Evolutionary conservation across 2,888 invertebrate species (phyloP).

Genomic region (Tenthredo amoena): DNA sequence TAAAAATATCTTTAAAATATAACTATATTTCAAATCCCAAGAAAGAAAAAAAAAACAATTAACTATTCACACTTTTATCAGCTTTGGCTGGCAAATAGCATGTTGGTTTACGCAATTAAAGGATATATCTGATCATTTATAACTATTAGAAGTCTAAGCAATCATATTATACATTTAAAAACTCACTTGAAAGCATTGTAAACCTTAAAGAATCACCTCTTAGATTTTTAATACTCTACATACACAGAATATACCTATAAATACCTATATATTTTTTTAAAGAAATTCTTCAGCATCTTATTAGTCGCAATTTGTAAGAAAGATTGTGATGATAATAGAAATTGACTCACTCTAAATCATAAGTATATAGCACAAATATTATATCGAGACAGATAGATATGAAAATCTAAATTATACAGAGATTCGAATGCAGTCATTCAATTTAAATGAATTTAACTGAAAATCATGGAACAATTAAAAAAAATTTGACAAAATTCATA

Average conservation of each 20-base stretch:
- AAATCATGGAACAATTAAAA: neutral
- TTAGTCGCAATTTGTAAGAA: neutral
- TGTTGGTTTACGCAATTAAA: constrained; percentile 32
- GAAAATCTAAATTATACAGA: constrained; percentile 43
- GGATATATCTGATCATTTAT: neutral
- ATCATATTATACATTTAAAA: constrained; percentile 26
- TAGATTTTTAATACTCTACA: neutral
- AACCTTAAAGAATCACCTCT: constrained; percentile 17
- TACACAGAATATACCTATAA: constrained; percentile 35
- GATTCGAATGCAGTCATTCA: constrained; percentile 6
- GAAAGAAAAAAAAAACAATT: neutral
- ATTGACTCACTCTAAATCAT: constrained; percentile 19
- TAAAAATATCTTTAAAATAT: constrained; percentile 16
- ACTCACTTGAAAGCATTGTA: constrained; percentile 48
- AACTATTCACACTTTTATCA: constrained; percentile 23
- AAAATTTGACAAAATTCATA: neutral
- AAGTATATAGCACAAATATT: constrained; percentile 10
- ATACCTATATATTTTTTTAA: neutral
- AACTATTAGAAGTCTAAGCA: constrained; percentile 23
- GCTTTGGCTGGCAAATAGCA: constrained; percentile 27
- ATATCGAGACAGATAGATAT: constrained; percentile 16
- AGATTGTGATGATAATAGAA: constrained; percentile 18
- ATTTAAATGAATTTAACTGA: neutral
- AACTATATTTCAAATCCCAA: constrained; percentile 12
- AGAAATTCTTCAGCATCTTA: neutral